Conservation (phyloP, 1,140 invertebrate species). For the Macrobrachium nipponense region DNA sequence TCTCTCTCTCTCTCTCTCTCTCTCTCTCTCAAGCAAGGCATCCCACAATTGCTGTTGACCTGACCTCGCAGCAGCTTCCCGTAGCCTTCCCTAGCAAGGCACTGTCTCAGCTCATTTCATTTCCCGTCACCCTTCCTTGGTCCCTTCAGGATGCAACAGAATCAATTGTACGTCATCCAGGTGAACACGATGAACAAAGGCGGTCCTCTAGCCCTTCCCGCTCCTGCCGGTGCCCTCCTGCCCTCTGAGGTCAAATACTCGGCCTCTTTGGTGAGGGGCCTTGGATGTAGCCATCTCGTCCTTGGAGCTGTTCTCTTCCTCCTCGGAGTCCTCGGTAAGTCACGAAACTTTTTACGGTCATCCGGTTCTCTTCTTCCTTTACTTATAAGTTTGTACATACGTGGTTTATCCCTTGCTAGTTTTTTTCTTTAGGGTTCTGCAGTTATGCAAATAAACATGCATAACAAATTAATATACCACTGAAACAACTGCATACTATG, state of each 20-base stretch:
- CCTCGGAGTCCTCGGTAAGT: constrained; percentile 54
- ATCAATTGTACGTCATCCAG: constrained; percentile 46
- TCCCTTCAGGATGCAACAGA: constrained; percentile 30
- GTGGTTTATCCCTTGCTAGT: too few species aligned
- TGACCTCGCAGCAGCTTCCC: not conserved
- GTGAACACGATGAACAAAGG: constrained; percentile 9
- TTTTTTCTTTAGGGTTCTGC: too few species aligned
- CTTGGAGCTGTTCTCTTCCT: constrained; percentile 46
- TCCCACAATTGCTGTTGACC: not conserved
- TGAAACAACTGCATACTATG: too few species aligned
- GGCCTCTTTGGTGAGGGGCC: constrained; percentile 47
- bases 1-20: constrained; percentile 4
- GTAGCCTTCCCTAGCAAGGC: not conserved
- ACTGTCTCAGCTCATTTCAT: not conserved
- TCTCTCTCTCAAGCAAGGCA: not conserved
- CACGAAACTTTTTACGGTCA: not conserved
- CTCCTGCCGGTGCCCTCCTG: constrained; percentile 33
- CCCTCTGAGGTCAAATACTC: constrained; percentile 61
- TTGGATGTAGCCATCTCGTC: constrained; percentile 41
- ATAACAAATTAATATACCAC: too few species aligned
- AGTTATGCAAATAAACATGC: too few species aligned
- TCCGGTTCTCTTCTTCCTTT: too few species aligned
- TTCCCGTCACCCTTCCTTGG: not conserved
- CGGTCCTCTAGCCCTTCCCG: constrained; percentile 27
- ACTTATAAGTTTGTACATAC: too few species aligned